Evolutionary conservation across 64 coral and sea anemone genomes (phyloP), one percentile per base, ranked within the genome.

Genomic region (Exaiptasia diaphana): DNA sequence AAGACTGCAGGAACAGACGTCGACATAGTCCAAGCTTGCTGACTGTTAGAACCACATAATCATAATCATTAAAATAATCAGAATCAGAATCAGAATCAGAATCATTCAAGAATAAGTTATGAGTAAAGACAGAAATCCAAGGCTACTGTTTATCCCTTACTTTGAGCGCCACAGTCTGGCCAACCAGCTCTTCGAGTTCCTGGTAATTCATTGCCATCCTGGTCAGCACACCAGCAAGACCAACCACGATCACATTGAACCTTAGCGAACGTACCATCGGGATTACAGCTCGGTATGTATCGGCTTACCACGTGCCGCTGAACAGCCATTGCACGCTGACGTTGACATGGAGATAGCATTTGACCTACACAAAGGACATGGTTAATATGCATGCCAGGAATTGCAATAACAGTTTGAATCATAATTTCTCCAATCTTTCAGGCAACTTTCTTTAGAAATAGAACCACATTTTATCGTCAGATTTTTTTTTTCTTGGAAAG

Each of bases 151-250:
- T 62, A 13, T 65, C n/a, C 41, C 20, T 41, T 93, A 93, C 91
- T 80, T 64, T 67, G 49, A 36, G 22, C 73, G 10, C 86, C 91
- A 73, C 91, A 93, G 31, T 76, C 81, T 14, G 91, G 91, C 91
- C 91, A 93, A 27, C 91, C 91, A 72, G 52, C 61, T 45, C 28
- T 78, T n/a, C 85, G 61, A 29, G 91, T 74, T 53, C 79, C 85
- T 21, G 71, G 79, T 12, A 93, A 74, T 48, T 93, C 91, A 33
- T 69, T 77, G 5, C 91, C 91, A 43, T 84, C 53, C 8, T 88
- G 78, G 35, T 88, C 91, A 28, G 84, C 84, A 75, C 91, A 93
- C 91, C 91, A 93, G 44, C 91, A 93, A 32, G 81, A 87, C 85
- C 85, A 93, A 0, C 91, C 91, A 20, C 85, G 80, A 39, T 87